These are phyloP conservation scores for Bergia puertoricense DNA, from an alignment of 92 coral and sea anemone species.

Conservation along the genomic window DNA sequence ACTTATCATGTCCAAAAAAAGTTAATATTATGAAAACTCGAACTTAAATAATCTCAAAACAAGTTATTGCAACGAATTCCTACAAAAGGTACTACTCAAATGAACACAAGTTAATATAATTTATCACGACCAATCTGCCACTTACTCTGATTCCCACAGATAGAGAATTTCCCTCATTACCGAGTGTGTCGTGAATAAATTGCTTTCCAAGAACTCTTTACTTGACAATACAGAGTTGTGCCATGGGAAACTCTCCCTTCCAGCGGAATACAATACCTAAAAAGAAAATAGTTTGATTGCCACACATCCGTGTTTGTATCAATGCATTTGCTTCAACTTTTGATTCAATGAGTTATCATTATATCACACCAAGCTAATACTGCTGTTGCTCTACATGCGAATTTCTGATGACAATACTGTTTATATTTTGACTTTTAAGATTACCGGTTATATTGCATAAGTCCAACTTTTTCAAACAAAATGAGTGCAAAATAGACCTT, in stretches of 20 bases:
- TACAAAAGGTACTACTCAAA: neutral
- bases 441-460: too few relatives aligned
- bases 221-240: conserved; percentile 72
- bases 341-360: neutral
- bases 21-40: too few relatives aligned
- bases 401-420: too few relatives aligned
- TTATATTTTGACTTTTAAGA: too few relatives aligned
- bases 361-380: neutral
- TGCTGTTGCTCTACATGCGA: too few relatives aligned
- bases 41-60: too few relatives aligned
- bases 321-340: neutral
- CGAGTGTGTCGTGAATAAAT: conserved; percentile 81
- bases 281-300: conserved; percentile 5
- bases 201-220: conserved; percentile 61
- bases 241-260: conserved; percentile 93
- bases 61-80: neutral
- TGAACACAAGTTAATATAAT: neutral
- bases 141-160: conserved; percentile 92
- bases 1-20: too few relatives aligned
- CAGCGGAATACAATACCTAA: conserved; percentile 86
- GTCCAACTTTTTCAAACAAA: too few relatives aligned
- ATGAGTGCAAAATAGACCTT: too few relatives aligned
- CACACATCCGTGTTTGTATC: neutral
- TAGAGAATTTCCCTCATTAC: conserved; percentile 75
- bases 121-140: neutral